phyloP scores from a whole-genome alignment of 30 jellyfish, hydroid and myxozoan species.

The Pelagia noctiluca region DNA sequence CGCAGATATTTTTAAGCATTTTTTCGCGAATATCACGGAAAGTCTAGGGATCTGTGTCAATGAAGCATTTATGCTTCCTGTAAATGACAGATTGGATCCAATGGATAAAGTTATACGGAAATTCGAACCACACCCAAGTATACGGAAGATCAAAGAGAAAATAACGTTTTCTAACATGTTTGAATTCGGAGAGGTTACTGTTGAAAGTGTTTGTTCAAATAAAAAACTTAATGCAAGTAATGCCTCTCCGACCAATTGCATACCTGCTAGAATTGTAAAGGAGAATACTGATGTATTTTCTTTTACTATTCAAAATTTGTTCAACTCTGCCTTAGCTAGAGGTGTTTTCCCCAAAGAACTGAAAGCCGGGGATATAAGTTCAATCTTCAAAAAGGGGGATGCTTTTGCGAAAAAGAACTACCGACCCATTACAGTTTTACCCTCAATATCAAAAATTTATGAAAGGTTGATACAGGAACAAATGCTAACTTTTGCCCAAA shows the following conservation, averaged over 20 bases:
- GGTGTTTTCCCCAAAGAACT: constrained; percentile 16
- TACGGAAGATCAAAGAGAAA: constrained; percentile 19
- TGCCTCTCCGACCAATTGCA: constrained; percentile 41
- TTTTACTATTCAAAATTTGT: constrained; percentile 13
- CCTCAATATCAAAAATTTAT: constrained; percentile 44
- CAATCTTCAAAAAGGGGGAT: constrained; percentile 50
- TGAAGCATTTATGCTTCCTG: constrained; percentile 15
- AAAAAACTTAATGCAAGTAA: constrained; percentile 36
- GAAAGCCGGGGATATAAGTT: constrained; percentile 31
- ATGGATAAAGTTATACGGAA: constrained; percentile 30
- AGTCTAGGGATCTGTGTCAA: constrained; percentile 34
- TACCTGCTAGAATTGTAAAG: constrained; percentile 27
- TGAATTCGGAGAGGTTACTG: constrained; percentile 25
- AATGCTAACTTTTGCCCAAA: constrained; percentile 33
- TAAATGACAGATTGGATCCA: constrained; percentile 27
- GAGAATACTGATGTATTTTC: constrained; percentile 29
- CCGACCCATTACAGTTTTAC: constrained; percentile 47
- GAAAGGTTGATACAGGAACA: constrained; percentile 44
- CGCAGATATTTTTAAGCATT: constrained; percentile 29
- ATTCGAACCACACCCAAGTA: constrained; percentile 32
- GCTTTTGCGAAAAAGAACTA: constrained; percentile 42
- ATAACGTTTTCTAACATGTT: constrained; percentile 16
- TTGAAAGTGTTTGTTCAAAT: constrained; percentile 17
- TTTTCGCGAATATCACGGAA: constrained; percentile 37
- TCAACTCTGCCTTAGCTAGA: constrained; percentile 38